Base-by-base conservation (phyloP, 1,140 invertebrate genomes). In the Sminthurinus signatus region DNA sequence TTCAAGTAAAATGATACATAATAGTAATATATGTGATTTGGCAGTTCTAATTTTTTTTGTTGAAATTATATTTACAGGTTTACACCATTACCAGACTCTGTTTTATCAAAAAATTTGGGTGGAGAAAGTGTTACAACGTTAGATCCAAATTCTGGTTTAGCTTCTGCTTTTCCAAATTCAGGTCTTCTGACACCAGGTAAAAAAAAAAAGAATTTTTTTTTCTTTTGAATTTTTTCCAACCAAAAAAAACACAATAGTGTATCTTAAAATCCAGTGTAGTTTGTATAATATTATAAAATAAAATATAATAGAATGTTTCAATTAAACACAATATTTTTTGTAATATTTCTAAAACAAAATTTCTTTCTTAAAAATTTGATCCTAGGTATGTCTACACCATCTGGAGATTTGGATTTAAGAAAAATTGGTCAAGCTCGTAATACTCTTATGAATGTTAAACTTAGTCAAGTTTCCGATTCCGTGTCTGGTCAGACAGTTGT, bases 391-490 rank as follows among this genome's bases (percentile, higher is more conserved):
- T 75, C 84, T 36, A 88, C 86, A n/a, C 86, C 88, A 62, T 83
- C 85, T 66, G 91, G 91, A 29, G 95, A 99, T 76, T 85, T 99
- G 75, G 97, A 99, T 83, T 84, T 99, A 70, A 82, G 95, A 67
- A 98, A 98, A 82, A 99, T 99, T 75, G 97, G 97, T 36, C 94
- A 99, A 81, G 97, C 97, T 0, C 84, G 96, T 77, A 99, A 98
- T 77, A 96, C 94, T n/a, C 78, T 99, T 2, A 99, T 99, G 96
- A 96, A 96, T 75, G 96, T 99, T 0, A 96, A 97, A 79, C 77
- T 99, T 5, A 98, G 91, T 54, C 96, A 99, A 80, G 89, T 96
- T 15, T 99, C 96, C 0, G 96, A 99, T 80, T 98, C 96, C 8
- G 96, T 99, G 1, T 90, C 88, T 29, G 97, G 97, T 3, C 97